Conservation (phyloP, 2,113 vertebrate species). For the Dinomys branickii region DNA sequence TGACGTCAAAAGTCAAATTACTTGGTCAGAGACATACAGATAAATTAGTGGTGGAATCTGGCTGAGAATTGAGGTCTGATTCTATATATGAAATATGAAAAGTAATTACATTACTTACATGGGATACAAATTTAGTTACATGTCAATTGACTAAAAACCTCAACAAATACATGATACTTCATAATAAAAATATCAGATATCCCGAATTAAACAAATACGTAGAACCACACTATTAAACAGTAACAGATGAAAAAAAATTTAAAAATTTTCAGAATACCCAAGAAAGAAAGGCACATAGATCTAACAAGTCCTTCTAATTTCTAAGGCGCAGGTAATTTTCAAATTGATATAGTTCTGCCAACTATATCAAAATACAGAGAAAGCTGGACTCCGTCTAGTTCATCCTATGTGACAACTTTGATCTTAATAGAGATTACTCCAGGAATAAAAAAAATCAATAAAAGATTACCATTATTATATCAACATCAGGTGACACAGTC, state of each 20-base stretch:
- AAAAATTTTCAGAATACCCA: not conserved
- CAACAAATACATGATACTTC: conserved; percentile 12
- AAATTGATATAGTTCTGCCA: not conserved
- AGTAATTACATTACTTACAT: not conserved
- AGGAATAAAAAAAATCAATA: conserved; percentile 25
- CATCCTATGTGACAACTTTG: conserved; percentile 42
- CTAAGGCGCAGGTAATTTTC: not conserved
- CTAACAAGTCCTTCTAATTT: not conserved
- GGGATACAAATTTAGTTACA: not conserved
- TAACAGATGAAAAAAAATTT: not conserved
- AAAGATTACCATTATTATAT: conserved; percentile 12
- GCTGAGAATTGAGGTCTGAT: conserved; percentile 37
- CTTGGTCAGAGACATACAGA: not conserved
- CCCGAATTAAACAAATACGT: not conserved
- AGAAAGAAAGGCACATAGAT: not conserved
- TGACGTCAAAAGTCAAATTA: not conserved
- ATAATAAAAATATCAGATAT: conserved; percentile 16
- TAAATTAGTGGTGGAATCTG: not conserved
- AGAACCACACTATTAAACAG: not conserved
- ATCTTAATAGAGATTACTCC: conserved; percentile 33
- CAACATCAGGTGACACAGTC: not conserved
- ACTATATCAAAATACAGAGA: not conserved
- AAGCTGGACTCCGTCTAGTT: not conserved
- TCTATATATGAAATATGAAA: not conserved
- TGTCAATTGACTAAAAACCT: not conserved